Base-by-base conservation (phyloP, 2,113 vertebrate genomes). In the Papio anubis region DNA sequence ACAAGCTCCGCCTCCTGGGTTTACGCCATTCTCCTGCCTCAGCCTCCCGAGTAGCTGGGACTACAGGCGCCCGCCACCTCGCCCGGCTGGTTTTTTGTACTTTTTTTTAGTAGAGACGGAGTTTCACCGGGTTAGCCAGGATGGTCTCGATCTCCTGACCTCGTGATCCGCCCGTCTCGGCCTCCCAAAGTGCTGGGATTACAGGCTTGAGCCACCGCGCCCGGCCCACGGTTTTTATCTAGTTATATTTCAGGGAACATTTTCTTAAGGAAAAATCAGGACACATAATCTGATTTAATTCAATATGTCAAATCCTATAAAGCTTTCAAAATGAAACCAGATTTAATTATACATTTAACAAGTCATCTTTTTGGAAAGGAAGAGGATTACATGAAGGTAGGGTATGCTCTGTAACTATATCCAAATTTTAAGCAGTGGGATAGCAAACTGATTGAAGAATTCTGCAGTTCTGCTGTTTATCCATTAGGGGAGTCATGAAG, bases 211-310 rank as follows among this genome's bases (percentile, higher is more conserved):
- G n/a, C n/a, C n/a, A n/a, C n/a, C n/a, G n/a, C n/a, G n/a, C n/a
- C n/a, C n/a, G n/a, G n/a, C n/a, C n/a, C 59, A 68, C 70, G 70
- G 55, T 82, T 95, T 96, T 83, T 72, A 94, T 87, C 50, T 84
- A 90, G 79, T 96, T 97, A 72, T 68, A 96, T 97, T 97, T 96
- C 70, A 92, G n/a, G 87, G 64, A 92, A 94, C 40, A 83, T 80
- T 96, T 96, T 93, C 48, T 92, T 90, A 87, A 88, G 64, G 84
- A 92, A 94, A 94, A 97, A 73, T 85, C 72, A 78, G 91, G 85
- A 93, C n/a, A 48, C 45, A 68, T 50, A 83, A 76, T 94, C n/a
- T 89, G 61, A 88, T 92, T 94, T 96, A 61, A 94, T 92, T 96
- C 59, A 95, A 18, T 76, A 92, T 81, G 57, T 87, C 83, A 93